Base-by-base conservation (phyloP, 2,888 invertebrate genomes). In the Clostera curtula region DNA sequence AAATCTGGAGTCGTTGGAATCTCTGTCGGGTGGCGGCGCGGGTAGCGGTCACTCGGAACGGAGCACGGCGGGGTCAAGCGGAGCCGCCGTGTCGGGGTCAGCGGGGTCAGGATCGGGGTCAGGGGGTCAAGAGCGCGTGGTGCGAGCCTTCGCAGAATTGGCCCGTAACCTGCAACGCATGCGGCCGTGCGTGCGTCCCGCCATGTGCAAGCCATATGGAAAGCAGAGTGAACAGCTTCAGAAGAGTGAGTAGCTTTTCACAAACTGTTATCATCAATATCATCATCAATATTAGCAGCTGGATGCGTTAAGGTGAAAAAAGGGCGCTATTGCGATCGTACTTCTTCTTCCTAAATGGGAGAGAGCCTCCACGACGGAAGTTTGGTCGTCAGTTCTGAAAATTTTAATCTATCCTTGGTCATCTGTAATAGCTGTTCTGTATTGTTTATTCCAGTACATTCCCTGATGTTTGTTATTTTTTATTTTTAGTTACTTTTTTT, bases 201-300 rank as follows among this genome's bases (percentile, higher is more conserved):
- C 94, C 34, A 94, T 94, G 94, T 94, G 93, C 69, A 94, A 94
- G 73, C 94, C 94, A 11, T 94, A 94, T 69, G 94, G 94, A 43
- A 94, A 94, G 69, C 94, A 94, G 74, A 93, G 93, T 40, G 94
- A 94, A 79, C 92, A 93, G 59, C 84, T 94, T 51, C 93, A 94
- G 74, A 94, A 94, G 85, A 93, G 93, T 93, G 10, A 57, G 66
- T 56, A 22, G 2, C 1, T 1, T 5, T 5, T 4, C 12, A 18
- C 18, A n/a, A 18, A n/a, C n/a, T n/a, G n/a, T n/a, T n/a, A n/a
- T n/a, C n/a, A n/a, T n/a, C n/a, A n/a, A n/a, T n/a, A n/a, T n/a
- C n/a, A n/a, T n/a, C n/a, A n/a, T n/a, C n/a, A n/a, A n/a, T n/a
- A n/a, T n/a, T n/a, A n/a, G n/a, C n/a, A n/a, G n/a, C n/a, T n/a